A percentile compares a stretch with the other conserved stretches of the same genome.
Conservation (phyloP, 1,140 invertebrate species). For the Papilio xuthus region DNA sequence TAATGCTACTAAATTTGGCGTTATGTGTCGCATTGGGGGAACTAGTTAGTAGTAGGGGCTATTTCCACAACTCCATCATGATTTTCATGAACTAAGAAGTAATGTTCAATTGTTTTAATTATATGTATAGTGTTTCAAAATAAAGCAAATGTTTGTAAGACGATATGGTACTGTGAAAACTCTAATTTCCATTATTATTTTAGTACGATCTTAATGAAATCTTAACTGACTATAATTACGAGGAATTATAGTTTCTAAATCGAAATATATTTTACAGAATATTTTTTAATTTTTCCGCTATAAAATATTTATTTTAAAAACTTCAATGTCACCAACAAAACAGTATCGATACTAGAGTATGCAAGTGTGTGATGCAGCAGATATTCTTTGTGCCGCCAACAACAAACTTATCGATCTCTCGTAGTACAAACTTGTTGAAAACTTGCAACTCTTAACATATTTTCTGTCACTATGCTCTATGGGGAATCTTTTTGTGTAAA, state of each 20-base stretch:
- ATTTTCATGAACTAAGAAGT: conserved; percentile 46
- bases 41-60: background rate
- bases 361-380: background rate
- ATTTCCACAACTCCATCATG: too few relatives aligned
- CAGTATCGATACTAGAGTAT: background rate
- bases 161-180: too few relatives aligned
- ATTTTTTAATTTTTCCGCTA: background rate
- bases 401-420: conserved; percentile 52
- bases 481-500: conserved; percentile 34
- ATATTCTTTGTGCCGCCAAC: conserved; percentile 22
- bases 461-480: conserved; percentile 43
- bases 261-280: too few relatives aligned
- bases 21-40: conserved; percentile 53
- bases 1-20: conserved; percentile 67
- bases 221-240: too few relatives aligned
- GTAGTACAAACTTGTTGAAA: conserved; percentile 48
- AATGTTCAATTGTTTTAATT: conserved; percentile 46
- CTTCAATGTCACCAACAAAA: background rate
- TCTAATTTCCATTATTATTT: too few relatives aligned
- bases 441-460: conserved; percentile 55
- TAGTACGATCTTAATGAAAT: too few relatives aligned
- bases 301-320: background rate
- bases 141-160: too few relatives aligned
- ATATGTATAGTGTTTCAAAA: too few relatives aligned
- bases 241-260: too few relatives aligned